Percentiles rank a stretch among this genome's conserved stretches.
These are phyloP conservation scores for Lypha dubia DNA, from an alignment of 2,888 invertebrate genomes.

Conservation along the genomic window DNA sequence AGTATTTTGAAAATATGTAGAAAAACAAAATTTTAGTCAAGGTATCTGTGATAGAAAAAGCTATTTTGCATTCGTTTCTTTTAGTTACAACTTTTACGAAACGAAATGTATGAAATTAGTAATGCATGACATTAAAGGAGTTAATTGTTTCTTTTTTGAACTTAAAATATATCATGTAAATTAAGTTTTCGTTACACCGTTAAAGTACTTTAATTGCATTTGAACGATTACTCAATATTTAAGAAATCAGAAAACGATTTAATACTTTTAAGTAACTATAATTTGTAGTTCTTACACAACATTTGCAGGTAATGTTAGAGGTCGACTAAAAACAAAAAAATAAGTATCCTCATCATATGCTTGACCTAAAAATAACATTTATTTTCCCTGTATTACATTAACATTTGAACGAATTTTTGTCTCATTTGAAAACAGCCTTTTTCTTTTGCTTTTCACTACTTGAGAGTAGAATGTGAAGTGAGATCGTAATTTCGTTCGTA, in stretches of 20 bases:
- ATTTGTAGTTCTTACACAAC: conserved; percentile 11
- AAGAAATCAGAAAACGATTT: not conserved
- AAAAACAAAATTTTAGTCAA: conserved; percentile 14
- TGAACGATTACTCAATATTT: not conserved
- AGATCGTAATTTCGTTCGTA: not conserved
- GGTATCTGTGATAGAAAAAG: conserved; percentile 26
- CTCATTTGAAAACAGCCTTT: conserved; percentile 17
- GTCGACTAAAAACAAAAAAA: not conserved
- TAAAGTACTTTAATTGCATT: not conserved
- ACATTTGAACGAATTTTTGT: conserved; percentile 53
- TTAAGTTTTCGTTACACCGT: too few species aligned
- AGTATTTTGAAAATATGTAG: not conserved
- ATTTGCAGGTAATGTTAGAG: conserved; percentile 31
- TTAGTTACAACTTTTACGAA: conserved; percentile 15
- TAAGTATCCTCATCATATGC: conserved; percentile 56
- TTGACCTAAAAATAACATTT: conserved; percentile 65
- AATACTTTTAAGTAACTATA: conserved; percentile 18
- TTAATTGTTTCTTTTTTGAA: not conserved
- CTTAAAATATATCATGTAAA: not conserved
- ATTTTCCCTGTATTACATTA: conserved; percentile 51
- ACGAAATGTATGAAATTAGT: not conserved
- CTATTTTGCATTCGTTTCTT: conserved; percentile 20
- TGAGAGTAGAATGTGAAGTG: not conserved
- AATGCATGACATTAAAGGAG: not conserved
- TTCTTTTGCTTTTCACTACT: not conserved